Base-by-base conservation (phyloP, 1,140 invertebrate genomes). In the Euura lappo region DNA sequence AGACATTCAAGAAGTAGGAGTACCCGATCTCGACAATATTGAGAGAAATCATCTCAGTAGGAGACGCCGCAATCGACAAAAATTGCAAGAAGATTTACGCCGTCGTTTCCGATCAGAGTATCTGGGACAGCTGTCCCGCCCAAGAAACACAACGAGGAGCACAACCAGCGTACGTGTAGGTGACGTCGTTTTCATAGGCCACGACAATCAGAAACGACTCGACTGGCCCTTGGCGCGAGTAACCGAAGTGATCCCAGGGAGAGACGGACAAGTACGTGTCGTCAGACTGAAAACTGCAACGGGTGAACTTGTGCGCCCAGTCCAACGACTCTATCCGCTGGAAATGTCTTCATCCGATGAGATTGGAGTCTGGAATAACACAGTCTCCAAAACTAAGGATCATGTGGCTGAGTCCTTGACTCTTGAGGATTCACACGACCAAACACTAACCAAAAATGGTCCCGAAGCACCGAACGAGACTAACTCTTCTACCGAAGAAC, bases 211-310 rank as follows among this genome's bases (percentile, higher is more conserved):
- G n/a, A n/a, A n/a, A 74, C 2, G 80, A 5, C 8, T 80, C 1
- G 72, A 81, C 43, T 84, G 84, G 80, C 77, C 77, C 65, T 44
- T 83, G 4, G 84, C 72, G n/a, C 66, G 76, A 70, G 71, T 83
- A 10, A 70, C 74, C 43, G 70, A 76, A 51, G 68, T 80, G 2
- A 67, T 78, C 44, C 78, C 78, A 7, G 81, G 82, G 7, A 69
- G 71, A 71, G 80, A 83, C 74, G 77, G 73, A 8, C 69, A 67
- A 3, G 72, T 79, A 4, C 70, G 81, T 1, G 78, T 80, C 2
- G 79, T 76, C 1, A 72, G 65, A 51, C n/a, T 83, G 10, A 77
- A 77, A 76, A 79, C 78, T 4, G 66, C 74, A 4, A 60, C 1
- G 10, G 76, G 79, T 28, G 71, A 74, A 13, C 13, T 80, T 8